A percentile compares a stretch with the other conserved stretches of the same genome.
phyloP scores from a whole-genome alignment of 2,113 vertebrate genomes.

The Mesoclemmys tuberculata region DNA sequence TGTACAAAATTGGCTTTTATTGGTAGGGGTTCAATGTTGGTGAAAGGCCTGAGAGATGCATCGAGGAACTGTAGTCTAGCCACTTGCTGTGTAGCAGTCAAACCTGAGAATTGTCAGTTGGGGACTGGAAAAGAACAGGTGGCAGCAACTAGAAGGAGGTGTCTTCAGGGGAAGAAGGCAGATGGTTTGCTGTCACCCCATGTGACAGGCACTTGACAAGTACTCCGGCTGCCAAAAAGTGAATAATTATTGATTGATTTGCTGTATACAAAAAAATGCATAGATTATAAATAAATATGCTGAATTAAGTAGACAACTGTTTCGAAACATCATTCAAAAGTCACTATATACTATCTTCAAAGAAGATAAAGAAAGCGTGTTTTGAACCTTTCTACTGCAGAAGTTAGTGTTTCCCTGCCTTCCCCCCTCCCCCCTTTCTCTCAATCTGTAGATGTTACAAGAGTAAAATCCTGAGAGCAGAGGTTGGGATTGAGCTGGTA shows the following conservation, averaged over 20 bases:
- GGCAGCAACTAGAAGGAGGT: not conserved
- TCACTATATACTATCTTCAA: not conserved
- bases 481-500: fast-evolving
- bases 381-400: fast-evolving
- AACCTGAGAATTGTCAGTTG: conserved; percentile 2
- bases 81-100: not conserved
- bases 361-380: not conserved
- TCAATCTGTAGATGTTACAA: not conserved
- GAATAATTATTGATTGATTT: not conserved
- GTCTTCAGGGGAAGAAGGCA: conserved; percentile 31
- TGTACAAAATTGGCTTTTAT: not conserved
- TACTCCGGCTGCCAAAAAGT: not conserved
- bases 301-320: not conserved
- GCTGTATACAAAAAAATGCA: not conserved
- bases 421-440: fast-evolving
- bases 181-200: conserved; percentile 53
- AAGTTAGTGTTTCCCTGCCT: not conserved
- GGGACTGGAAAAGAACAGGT: conserved; percentile 54
- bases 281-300: conserved; percentile 57
- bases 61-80: not conserved
- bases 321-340: not conserved
- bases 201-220: conserved; percentile 42
- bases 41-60: not conserved
- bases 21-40: not conserved
- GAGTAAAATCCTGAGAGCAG: not conserved